phyloP scores from a whole-genome alignment of 1,140 invertebrate species.

The Drosophila asahinai region DNA sequence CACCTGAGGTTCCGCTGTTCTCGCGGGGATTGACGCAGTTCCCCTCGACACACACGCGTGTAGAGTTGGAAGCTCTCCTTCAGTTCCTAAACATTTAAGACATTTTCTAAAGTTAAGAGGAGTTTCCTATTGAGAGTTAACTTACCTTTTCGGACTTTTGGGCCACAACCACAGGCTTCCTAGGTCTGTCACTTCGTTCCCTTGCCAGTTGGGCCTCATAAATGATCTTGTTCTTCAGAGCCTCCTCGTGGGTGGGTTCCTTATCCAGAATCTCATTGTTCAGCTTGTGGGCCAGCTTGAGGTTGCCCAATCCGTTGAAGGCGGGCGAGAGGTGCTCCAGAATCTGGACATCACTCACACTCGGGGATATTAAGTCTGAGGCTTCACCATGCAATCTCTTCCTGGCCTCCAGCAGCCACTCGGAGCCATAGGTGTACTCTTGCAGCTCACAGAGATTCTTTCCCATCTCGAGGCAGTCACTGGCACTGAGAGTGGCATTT shows the following conservation, averaged over 20 bases:
- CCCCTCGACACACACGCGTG: constrained; percentile 94
- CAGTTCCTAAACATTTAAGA: neutral
- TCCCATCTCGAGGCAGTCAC: constrained; percentile 97
- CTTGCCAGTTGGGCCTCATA: constrained; percentile 38
- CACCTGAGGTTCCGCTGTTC: constrained; percentile 86
- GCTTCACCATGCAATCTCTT: neutral
- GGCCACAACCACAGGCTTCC: neutral
- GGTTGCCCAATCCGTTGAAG: constrained; percentile 39
- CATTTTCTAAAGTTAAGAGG: neutral
- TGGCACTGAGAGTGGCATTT: constrained; percentile 89
- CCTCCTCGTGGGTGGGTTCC: constrained; percentile 35
- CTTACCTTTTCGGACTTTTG: neutral
- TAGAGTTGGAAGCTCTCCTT: constrained; percentile 85
- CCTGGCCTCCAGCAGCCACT: constrained; percentile 96
- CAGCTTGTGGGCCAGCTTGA: constrained; percentile 57
- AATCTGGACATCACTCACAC: constrained; percentile 38
- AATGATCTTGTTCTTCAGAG: constrained; percentile 25
- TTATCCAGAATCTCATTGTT: constrained; percentile 55
- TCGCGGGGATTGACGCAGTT: constrained; percentile 85
- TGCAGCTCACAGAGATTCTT: constrained; percentile 94
- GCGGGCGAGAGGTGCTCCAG: constrained; percentile 40
- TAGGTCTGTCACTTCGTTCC: constrained; percentile 4
- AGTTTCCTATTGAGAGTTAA: too few species aligned
- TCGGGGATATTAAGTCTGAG: neutral
- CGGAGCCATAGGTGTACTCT: constrained; percentile 95